Base-by-base conservation (phyloP, 2,113 vertebrate species). In the Elephas maximus region DNA sequence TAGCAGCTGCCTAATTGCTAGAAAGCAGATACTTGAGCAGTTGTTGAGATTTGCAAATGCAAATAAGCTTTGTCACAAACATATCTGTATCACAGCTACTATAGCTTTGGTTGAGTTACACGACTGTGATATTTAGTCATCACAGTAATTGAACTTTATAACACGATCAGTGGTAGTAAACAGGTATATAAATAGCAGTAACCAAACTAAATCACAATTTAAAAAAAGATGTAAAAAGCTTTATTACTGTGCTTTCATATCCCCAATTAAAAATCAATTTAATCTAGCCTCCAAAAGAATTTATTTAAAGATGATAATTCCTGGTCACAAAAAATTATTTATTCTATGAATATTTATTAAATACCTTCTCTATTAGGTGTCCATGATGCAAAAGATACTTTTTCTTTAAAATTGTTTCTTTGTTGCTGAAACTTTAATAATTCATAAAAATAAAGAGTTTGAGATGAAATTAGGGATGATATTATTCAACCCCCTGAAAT, bases 141-240 rank as follows among this genome's bases (percentile, higher is more conserved):
- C 89, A 78, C 3, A 95, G 85, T 85, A 98, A 96, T 24, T 97
- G 74, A 98, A 95, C 48, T 97, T 95, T 91, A 94, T 92, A 83
- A 97, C 95, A 82, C 90, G 95, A 93, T 71, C 95, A 91, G 84
- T 96, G 92, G 95, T 89, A 85, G 90, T 69, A 81, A 97, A 93
- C 90, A 97, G 95, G 57, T 94, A 97, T 79, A 94, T 94, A 95
- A 95, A 97, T 93, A 96, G 80, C 65, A 90, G 90, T 93, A 93
- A 78, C 76, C 83, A 91, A 89, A 85, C 92, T 71, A 94, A 97
- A 95, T 90, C 37, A 90, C 60, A 88, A 79, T 74, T 86, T 0
- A 26, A 96, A 45, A 97, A 98, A 98, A 95, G 95, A 80, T 96
- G 69, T 97, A 97, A 97, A 97, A 97, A 91, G 82, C 57, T 98